Evolutionary conservation across 2,888 invertebrate species (phyloP), one percentile per base, ranked within the genome.

Genomic region (Campoletis raptor): DNA sequence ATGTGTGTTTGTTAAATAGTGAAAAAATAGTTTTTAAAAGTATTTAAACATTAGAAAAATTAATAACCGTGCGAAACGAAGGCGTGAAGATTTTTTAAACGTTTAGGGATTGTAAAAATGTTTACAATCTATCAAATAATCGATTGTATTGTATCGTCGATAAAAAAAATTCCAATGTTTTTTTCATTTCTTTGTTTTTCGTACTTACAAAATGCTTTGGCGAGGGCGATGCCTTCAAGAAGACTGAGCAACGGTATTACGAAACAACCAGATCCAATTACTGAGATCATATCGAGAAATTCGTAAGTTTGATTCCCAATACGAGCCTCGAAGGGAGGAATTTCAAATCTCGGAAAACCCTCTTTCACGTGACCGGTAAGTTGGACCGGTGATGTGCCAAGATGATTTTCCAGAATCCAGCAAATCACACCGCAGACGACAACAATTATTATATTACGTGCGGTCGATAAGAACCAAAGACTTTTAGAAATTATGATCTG

Each of bases 401-500:
- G 94, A 92, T 95, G 95, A 64, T 95, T 94, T 92, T 96, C 96
- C 92, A 96, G 96, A 90, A 95, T 94, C 94, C 96, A 97, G 0
- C 96, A 96, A 77, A 97, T 94, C 8, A 96, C 95, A 0, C 96
- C 96, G 92, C 97, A 97, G 24, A 96, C 94, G 36, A 97, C 95
- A 83, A 98, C 97, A 40, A 97, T 96, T 64, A 97, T 95, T 88
- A 97, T 97, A 94, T 97, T 97, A 86, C 97, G 95, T 0, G 97
- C 96, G 40, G 97, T 97, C 83, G 97, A 96, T 72, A 97, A 94
- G 91, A 97, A 95, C 97, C 97, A 97, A 73, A 97, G 95, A 67
- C 95, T 93, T 91, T 96, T 96, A 57, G 95, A 94, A 24, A 96
- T 87, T 10, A 94, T 87, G 74, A 94, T 94, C 89, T 96, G 96